Conservation (phyloP, 2,888 invertebrate species). For the Apantesis nais region DNA sequence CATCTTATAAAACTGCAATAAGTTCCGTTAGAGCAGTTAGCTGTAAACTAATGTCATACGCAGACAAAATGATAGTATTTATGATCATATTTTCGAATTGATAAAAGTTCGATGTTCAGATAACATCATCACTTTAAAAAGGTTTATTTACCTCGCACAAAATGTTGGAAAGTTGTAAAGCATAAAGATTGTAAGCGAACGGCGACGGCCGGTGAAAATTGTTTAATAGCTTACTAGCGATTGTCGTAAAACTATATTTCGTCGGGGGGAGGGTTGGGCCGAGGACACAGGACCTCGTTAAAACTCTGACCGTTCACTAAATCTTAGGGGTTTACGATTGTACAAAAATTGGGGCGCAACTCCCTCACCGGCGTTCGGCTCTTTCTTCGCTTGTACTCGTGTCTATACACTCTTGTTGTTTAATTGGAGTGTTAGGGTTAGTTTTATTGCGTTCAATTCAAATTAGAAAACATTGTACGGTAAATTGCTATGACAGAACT, state of each 20-base stretch:
- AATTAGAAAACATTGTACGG: conserved; percentile 18
- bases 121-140: conserved; percentile 16
- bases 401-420: conserved; percentile 20
- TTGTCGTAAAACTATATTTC: conserved; percentile 79
- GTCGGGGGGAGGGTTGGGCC: conserved; percentile 54
- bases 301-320: conserved; percentile 78
- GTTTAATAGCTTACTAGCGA: conserved; percentile 73
- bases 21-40: too few relatives aligned
- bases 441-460: conserved; percentile 20
- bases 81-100: background rate
- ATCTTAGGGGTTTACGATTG: conserved; percentile 81
- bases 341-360: conserved; percentile 72
- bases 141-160: conserved; percentile 34
- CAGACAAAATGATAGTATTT: background rate
- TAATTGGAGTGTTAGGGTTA: conserved; percentile 22
- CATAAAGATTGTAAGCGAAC: conserved; percentile 56
- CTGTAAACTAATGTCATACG: too few relatives aligned
- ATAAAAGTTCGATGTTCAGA: background rate
- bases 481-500: conserved; percentile 14
- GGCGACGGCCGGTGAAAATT: conserved; percentile 53
- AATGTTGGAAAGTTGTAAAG: conserved; percentile 42
- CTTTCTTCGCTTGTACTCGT: conserved; percentile 9
- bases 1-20: too few relatives aligned
- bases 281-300: conserved; percentile 70
- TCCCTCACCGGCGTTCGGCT: conserved; percentile 19